phyloP scores from a whole-genome alignment of 2,797 vertebrate species.

The Rhyacichthys aspro region DNA sequence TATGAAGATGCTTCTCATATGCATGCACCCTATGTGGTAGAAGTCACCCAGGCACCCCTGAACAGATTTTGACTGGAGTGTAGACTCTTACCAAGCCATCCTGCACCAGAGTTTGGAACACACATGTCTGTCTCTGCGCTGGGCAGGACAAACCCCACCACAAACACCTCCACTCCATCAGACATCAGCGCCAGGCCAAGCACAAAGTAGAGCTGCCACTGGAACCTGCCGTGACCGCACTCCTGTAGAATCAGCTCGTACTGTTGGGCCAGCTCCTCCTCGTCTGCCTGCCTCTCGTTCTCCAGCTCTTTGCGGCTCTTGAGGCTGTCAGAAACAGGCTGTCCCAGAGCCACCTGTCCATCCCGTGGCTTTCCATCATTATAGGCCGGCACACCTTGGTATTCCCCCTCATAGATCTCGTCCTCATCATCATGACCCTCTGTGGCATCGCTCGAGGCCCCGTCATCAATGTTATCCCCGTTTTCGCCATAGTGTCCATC shows the following conservation, averaged over 20 bases:
- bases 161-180: slow-evolving; percentile 94
- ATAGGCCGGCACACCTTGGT: slow-evolving; percentile 89
- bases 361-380: slow-evolving; percentile 77
- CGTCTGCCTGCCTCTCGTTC: slow-evolving; percentile 89
- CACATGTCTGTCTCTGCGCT: slow-evolving; percentile 97
- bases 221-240: slow-evolving; percentile 94
- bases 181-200: slow-evolving; percentile 96
- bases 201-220: slow-evolving; percentile 96
- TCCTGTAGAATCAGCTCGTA: slow-evolving; percentile 97
- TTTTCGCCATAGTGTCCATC: slow-evolving; percentile 61
- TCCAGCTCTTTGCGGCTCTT: slow-evolving; percentile 88
- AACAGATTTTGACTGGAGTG: neutral
- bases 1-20: neutral
- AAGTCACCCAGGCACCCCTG: neutral
- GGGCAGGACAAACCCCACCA: slow-evolving; percentile 94
- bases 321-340: slow-evolving; percentile 76
- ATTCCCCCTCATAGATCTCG: slow-evolving; percentile 95
- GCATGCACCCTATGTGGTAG: neutral
- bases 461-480: slow-evolving; percentile 87
- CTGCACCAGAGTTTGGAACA: slow-evolving; percentile 88
- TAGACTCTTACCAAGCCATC: slow-evolving; percentile 91
- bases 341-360: slow-evolving; percentile 80
- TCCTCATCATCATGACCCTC: slow-evolving; percentile 96
- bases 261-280: slow-evolving; percentile 95
- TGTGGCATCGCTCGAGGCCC: slow-evolving; percentile 90